Percentiles rank a stretch among this genome's conserved stretches.
phyloP scores from a whole-genome alignment of 2,888 invertebrate species.

The Cordylochernes scorpioides region DNA sequence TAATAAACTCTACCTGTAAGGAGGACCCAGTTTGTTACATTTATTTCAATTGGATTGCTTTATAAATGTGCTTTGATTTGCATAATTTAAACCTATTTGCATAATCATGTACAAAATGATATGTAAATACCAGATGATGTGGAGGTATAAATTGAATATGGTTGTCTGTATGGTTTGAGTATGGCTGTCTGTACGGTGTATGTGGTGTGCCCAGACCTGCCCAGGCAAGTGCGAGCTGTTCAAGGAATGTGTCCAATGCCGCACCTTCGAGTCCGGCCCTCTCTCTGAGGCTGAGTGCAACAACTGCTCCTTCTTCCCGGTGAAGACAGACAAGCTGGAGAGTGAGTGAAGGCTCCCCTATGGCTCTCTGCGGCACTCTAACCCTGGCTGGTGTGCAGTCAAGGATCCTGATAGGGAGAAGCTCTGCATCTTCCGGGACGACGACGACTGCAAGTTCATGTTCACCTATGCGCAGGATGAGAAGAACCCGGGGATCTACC shows the following conservation, averaged over 20 bases:
- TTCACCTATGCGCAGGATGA: constrained; percentile 69
- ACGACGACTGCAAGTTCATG: constrained; percentile 58
- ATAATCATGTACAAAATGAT: too few relatives aligned
- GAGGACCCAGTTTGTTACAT: too few relatives aligned
- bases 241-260: constrained; percentile 78
- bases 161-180: too few relatives aligned
- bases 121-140: too few relatives aligned
- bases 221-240: constrained; percentile 67
- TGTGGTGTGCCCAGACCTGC: constrained; percentile 45
- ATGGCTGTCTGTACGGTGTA: too few relatives aligned
- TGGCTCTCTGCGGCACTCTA: background rate
- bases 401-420: constrained; percentile 46
- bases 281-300: constrained; percentile 24
- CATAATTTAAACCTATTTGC: too few relatives aligned
- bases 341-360: constrained; percentile 21
- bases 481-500: too few relatives aligned
- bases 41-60: too few relatives aligned
- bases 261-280: constrained; percentile 43
- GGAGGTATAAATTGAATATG: too few relatives aligned
- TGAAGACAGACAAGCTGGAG: constrained; percentile 32
- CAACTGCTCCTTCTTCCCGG: constrained; percentile 21
- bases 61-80: too few relatives aligned
- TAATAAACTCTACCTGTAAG: too few relatives aligned
- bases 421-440: constrained; percentile 42
- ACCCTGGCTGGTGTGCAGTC: too few relatives aligned